Evolutionary conservation across 2,797 vertebrate species (phyloP).

Genomic region (Zonotrichia albicollis): DNA sequence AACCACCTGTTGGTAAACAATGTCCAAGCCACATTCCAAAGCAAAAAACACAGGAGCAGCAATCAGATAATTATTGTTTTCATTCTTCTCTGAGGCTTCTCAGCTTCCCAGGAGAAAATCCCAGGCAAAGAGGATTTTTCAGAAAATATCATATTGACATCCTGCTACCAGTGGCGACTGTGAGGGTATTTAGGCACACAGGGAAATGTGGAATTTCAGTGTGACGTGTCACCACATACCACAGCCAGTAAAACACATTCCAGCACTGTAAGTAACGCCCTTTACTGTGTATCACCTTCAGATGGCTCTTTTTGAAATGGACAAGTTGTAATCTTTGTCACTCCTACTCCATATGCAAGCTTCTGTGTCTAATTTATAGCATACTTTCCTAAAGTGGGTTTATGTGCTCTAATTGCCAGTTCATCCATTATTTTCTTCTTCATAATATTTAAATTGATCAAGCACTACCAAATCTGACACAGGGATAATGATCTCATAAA

Average conservation of each 20-base stretch:
- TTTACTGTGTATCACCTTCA: neutral
- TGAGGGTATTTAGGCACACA: neutral
- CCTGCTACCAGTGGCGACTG: neutral
- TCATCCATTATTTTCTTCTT: neutral
- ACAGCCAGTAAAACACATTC: neutral
- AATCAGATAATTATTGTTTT: too few species aligned
- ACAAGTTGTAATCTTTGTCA: neutral
- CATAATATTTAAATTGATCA: neutral
- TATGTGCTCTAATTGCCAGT: neutral
- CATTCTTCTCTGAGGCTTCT: too few species aligned
- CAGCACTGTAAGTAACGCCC: neutral
- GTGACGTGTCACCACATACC: accelerated
- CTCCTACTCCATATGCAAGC: neutral
- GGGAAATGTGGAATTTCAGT: neutral
- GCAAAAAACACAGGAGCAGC: too few species aligned
- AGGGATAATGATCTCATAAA: neutral
- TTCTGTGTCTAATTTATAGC: neutral
- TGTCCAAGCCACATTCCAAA: too few species aligned
- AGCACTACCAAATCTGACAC: neutral
- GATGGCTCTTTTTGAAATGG: neutral
- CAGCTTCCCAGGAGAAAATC: too few species aligned
- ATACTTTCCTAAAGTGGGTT: neutral
- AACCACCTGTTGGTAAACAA: too few species aligned
- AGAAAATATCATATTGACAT: too few species aligned
- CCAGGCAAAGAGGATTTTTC: too few species aligned